phyloP scores from a whole-genome alignment of 2,113 vertebrate genomes.

The Tupaia chinensis region DNA sequence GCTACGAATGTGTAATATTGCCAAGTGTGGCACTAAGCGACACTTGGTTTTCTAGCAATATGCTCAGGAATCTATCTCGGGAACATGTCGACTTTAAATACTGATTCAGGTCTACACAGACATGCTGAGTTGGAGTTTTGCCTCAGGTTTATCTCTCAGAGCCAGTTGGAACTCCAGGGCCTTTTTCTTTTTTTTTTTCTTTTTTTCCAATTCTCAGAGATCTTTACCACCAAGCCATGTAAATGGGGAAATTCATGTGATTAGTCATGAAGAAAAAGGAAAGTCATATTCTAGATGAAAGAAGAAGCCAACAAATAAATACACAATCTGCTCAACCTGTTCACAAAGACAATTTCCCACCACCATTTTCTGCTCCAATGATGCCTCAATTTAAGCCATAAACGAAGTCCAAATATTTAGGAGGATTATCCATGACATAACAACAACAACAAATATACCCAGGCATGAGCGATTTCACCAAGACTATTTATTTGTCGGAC shows the following conservation, averaged over 20 bases:
- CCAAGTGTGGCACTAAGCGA: neutral
- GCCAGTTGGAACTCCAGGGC: neutral
- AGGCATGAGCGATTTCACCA: neutral
- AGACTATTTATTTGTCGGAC: neutral
- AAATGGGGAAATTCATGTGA: neutral
- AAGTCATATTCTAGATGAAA: neutral
- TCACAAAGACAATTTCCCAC: neutral
- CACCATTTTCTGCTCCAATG: neutral
- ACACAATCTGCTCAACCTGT: neutral
- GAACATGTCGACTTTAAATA: neutral
- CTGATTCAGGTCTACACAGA: neutral
- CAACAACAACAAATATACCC: neutral
- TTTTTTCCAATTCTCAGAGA: neutral
- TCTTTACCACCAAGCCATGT: neutral
- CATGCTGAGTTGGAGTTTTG: neutral
- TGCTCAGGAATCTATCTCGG: too few relatives aligned
- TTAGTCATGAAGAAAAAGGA: neutral
- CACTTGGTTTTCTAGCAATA: neutral
- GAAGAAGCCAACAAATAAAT: neutral
- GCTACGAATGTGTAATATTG: neutral
- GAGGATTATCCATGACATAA: neutral
- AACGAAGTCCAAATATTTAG: neutral
- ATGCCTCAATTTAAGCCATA: neutral
- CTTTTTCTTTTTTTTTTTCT: too few relatives aligned
- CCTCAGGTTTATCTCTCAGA: neutral